phyloP scores from a whole-genome alignment of 2,797 vertebrate genomes.

The Artibeus jamaicensis region DNA sequence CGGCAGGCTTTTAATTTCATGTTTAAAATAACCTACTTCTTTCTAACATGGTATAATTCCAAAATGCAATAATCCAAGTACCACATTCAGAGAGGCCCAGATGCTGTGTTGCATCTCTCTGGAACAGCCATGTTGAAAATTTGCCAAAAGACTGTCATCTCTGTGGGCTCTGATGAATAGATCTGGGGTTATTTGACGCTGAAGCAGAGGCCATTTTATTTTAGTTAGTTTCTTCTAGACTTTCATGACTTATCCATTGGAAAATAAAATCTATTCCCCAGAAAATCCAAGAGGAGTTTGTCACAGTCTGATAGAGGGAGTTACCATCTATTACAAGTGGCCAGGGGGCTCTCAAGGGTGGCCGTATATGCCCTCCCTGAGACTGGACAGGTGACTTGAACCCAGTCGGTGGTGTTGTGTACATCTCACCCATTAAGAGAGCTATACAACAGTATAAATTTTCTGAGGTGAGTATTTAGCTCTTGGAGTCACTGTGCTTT shows the following conservation, averaged over 20 bases:
- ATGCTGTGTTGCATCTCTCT: background rate
- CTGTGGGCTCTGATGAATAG: background rate
- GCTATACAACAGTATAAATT: background rate
- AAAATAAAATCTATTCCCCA: background rate
- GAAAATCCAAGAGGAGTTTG: background rate
- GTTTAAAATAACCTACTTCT: constrained; percentile 23
- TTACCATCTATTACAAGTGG: background rate
- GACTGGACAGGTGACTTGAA: background rate
- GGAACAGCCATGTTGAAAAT: constrained; percentile 19
- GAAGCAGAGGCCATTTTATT: background rate
- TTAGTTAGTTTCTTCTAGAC: background rate
- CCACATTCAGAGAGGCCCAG: background rate
- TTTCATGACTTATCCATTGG: background rate
- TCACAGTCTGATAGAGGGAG: background rate
- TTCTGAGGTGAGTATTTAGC: background rate
- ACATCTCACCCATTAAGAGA: background rate
- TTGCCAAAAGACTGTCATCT: background rate
- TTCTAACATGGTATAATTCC: background rate
- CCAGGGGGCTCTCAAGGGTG: background rate
- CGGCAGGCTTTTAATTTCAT: background rate
- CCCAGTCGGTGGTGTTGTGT: background rate
- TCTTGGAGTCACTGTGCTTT: background rate
- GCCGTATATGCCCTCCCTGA: background rate
- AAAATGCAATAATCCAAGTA: background rate
- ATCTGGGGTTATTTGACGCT: constrained; percentile 13